Evolutionary conservation across 2,113 vertebrate species (phyloP).

Genomic region (Orcinus orca): DNA sequence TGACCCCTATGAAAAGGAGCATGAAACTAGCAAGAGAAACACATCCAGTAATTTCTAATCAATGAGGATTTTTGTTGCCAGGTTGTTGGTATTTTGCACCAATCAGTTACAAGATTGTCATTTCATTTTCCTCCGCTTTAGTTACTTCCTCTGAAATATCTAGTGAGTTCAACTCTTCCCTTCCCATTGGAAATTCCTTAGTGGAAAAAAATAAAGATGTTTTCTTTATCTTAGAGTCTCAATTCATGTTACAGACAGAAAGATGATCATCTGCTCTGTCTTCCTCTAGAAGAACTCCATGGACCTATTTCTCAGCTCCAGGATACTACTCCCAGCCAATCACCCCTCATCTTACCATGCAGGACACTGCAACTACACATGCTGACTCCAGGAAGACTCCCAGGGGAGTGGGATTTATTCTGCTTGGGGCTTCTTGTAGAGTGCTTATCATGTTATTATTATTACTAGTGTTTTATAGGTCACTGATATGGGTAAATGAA

Average conservation of each 20-base stretch:
- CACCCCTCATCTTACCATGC: neutral
- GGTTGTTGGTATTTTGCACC: neutral
- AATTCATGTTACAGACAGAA: neutral
- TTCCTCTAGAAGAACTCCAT: neutral
- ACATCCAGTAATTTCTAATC: neutral
- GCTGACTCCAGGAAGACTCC: neutral
- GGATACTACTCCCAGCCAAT: no score
- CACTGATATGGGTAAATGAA: slow-evolving; percentile 16
- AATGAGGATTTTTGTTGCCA: neutral
- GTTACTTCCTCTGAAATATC: neutral
- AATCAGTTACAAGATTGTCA: neutral
- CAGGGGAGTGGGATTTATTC: neutral
- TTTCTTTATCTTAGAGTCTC: neutral
- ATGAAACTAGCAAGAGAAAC: neutral
- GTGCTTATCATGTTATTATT: neutral
- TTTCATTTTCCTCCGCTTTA: neutral
- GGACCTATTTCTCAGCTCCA: neutral
- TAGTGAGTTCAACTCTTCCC: neutral
- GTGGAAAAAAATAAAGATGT: neutral
- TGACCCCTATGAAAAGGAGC: neutral
- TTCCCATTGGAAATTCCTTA: neutral
- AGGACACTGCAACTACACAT: neutral
- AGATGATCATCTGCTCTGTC: neutral
- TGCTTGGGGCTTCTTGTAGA: neutral
- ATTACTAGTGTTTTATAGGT: slow-evolving; percentile 2